phyloP scores from a whole-genome alignment of 2,797 vertebrate species.

The Spinus pinus region DNA sequence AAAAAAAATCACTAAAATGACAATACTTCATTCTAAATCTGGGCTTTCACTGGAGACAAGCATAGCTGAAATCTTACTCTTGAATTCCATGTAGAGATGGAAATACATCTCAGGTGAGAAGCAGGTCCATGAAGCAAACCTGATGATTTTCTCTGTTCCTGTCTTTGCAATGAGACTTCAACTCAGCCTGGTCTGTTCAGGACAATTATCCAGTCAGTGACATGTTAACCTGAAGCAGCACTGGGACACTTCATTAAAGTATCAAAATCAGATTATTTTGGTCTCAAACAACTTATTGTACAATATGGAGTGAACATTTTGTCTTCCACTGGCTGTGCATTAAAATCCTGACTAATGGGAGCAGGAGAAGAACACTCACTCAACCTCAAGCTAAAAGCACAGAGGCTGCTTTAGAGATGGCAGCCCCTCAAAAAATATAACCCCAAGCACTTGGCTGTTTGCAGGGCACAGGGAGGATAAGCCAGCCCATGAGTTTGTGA shows the following conservation, averaged over 20 bases:
- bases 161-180: background rate
- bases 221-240: background rate
- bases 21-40: background rate
- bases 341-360: background rate
- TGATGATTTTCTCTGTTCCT: fast-evolving
- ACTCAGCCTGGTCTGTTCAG: background rate
- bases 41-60: background rate
- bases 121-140: background rate
- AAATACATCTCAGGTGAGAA: background rate
- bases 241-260: background rate
- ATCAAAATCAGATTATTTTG: background rate
- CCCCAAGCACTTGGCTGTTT: background rate
- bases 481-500: background rate
- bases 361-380: background rate
- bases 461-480: background rate
- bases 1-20: background rate
- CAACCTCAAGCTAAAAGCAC: background rate
- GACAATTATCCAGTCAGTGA: background rate
- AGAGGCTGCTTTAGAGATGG: background rate
- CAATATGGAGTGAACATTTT: background rate
- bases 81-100: background rate
- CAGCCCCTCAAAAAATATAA: background rate
- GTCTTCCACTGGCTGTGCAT: background rate
- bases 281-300: background rate
- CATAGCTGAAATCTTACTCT: background rate